Evolutionary conservation across 2,888 invertebrate genomes (phyloP).

Genomic region (Elysia crispata): DNA sequence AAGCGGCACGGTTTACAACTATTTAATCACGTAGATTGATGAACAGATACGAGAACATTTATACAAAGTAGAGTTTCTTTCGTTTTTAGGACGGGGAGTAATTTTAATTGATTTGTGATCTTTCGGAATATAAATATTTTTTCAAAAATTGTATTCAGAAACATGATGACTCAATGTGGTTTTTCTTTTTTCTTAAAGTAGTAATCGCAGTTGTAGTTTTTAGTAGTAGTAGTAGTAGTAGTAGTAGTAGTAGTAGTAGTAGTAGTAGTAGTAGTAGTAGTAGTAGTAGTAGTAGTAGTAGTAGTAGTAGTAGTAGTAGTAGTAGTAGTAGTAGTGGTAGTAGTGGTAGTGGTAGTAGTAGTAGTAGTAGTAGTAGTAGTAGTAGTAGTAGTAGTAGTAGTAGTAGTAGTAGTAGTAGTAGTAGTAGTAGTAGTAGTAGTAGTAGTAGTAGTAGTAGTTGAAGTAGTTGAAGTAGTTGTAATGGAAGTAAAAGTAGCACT

Average conservation of each 20-base stretch:
- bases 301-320: background rate
- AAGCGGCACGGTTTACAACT: too few relatives aligned
- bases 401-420: conserved; percentile 9
- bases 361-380: conserved; percentile 1
- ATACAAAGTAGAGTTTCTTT: too few relatives aligned
- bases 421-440: conserved; percentile 9
- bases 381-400: conserved; percentile 9
- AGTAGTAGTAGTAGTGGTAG: conserved; percentile 1
- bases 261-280: conserved; percentile 9
- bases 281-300: conserved; percentile 4
- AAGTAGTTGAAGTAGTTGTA: background rate
- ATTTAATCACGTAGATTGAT: too few relatives aligned
- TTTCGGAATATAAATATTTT: too few relatives aligned
- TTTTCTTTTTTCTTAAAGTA: too few relatives aligned
- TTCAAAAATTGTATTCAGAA: too few relatives aligned
- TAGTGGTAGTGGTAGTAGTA: background rate
- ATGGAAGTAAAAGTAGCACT: background rate
- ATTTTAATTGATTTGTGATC: too few relatives aligned
- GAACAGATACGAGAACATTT: too few relatives aligned
- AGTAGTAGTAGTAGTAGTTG: background rate
- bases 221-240: conserved; percentile 2
- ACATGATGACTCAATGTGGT: too few relatives aligned
- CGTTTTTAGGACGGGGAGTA: too few relatives aligned
- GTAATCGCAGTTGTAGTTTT: too few relatives aligned
- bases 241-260: conserved; percentile 9